Percentiles rank a stretch among this genome's conserved stretches.
phyloP scores from a whole-genome alignment of 2,113 vertebrate genomes.

The Nothoprocta perdicaria region DNA sequence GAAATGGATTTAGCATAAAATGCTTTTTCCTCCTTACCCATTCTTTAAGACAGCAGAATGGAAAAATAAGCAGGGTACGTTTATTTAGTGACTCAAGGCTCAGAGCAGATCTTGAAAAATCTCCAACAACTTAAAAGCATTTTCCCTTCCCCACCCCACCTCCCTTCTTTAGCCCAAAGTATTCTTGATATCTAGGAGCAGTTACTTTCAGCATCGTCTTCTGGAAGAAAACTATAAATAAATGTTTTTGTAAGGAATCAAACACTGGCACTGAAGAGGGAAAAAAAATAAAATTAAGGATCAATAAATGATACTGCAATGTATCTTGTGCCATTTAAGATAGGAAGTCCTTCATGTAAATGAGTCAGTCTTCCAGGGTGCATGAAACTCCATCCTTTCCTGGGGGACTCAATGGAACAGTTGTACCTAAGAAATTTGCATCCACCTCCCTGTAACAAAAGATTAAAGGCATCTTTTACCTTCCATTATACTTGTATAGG shows the following conservation, averaged over 20 bases:
- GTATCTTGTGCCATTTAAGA: constrained; percentile 94
- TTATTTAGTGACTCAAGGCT: constrained; percentile 76
- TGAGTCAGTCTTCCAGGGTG: constrained; percentile 97
- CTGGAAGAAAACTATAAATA: constrained; percentile 75
- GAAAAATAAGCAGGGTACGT: constrained; percentile 64
- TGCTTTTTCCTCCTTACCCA: constrained; percentile 18
- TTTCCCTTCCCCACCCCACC: background rate
- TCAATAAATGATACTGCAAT: constrained; percentile 98
- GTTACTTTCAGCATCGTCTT: constrained; percentile 66
- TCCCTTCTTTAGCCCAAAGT: constrained; percentile 65
- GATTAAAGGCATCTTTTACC: constrained; percentile 4
- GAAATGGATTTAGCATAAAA: background rate
- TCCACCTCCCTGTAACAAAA: constrained; percentile 88
- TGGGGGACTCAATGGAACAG: constrained; percentile 92
- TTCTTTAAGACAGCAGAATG: constrained; percentile 46
- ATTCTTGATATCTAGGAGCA: constrained; percentile 61
- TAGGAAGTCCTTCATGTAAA: constrained; percentile 96
- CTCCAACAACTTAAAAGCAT: constrained; percentile 44
- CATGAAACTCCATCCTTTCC: constrained; percentile 99
- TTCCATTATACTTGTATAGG: background rate
- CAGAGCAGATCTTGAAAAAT: constrained; percentile 76
- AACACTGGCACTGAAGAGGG: constrained; percentile 25
- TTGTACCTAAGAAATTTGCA: constrained; percentile 97
- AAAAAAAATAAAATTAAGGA: constrained; percentile 80
- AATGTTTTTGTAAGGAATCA: constrained; percentile 50